Percentiles rank a stretch among this genome's conserved stretches.
Conservation (phyloP, 1,140 invertebrate genomes). For the Chelonus insularis region DNA sequence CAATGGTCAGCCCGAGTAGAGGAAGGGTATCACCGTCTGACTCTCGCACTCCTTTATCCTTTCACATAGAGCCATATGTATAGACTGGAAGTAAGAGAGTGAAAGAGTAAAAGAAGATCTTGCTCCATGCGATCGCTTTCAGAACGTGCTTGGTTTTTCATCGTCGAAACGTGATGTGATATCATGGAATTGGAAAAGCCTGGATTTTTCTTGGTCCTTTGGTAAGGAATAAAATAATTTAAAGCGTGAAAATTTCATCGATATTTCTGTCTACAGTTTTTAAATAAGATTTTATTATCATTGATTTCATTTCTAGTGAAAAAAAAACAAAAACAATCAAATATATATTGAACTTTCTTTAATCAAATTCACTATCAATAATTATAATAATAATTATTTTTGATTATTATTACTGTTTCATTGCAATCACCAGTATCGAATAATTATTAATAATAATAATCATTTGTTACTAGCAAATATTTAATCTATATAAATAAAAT, state of each 20-base stretch:
- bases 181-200: slow-evolving; percentile 22
- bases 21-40: slow-evolving; percentile 5
- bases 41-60: neutral
- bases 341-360: too few species aligned
- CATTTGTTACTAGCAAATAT: too few species aligned
- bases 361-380: too few species aligned
- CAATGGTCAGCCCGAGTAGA: slow-evolving; percentile 11
- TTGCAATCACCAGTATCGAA: too few species aligned
- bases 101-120: neutral
- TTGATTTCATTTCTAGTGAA: too few species aligned
- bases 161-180: slow-evolving; percentile 31
- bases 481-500: too few species aligned
- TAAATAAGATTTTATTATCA: too few species aligned
- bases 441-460: too few species aligned
- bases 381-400: too few species aligned
- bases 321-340: too few species aligned
- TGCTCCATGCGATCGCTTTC: neutral
- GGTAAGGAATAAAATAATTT: slow-evolving; percentile 6
- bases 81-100: neutral
- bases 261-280: neutral
- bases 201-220: slow-evolving; percentile 15
- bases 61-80: neutral
- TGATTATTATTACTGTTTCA: too few species aligned
- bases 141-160: slow-evolving; percentile 34
- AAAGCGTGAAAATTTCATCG: slow-evolving; percentile 14